Conservation (phyloP, 2,888 invertebrate species). For the Marronus borbonicus region DNA sequence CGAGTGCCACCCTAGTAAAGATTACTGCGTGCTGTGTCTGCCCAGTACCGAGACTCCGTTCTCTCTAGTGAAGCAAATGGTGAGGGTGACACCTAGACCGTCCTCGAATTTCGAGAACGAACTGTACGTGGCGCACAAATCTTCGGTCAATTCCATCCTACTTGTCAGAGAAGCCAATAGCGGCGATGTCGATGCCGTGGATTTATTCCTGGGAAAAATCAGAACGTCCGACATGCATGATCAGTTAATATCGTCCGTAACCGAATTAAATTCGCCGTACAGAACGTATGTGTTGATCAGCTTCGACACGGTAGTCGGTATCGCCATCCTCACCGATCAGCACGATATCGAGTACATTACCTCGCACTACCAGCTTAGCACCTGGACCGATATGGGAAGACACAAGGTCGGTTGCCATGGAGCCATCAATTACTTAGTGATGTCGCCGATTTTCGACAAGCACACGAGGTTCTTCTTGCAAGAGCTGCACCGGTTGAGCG, state of each 20-base stretch:
- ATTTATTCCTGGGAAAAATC: conserved; percentile 3
- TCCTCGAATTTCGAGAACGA: conserved; percentile 67
- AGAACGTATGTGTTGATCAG: conserved; percentile 42
- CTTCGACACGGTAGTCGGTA: conserved; percentile 28
- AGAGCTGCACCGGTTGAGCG: conserved; percentile 48
- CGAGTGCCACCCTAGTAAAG: conserved; percentile 76
- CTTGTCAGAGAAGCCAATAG: conserved; percentile 1
- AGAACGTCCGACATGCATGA: not conserved
- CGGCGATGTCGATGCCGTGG: not conserved
- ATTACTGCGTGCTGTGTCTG: conserved; percentile 76
- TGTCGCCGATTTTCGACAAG: conserved; percentile 73
- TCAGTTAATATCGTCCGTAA: conserved; percentile 22
- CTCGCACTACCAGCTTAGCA: conserved; percentile 44
- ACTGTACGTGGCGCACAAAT: conserved; percentile 68
- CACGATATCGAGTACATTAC: conserved; percentile 42
- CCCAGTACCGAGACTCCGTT: conserved; percentile 72
- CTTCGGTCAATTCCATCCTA: conserved; percentile 5
- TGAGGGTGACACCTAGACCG: conserved; percentile 66
- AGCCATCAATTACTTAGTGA: conserved; percentile 57
- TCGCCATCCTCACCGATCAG: conserved; percentile 68
- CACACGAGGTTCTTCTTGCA: conserved; percentile 70
- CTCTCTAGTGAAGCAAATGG: conserved; percentile 74
- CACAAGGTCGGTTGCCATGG: conserved; percentile 47
- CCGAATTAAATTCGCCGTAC: conserved; percentile 10
- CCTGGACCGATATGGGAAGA: conserved; percentile 38